These are phyloP conservation scores for Cheirogaleus major DNA, from an alignment of 2,797 vertebrate genomes.

Conservation along the genomic window DNA sequence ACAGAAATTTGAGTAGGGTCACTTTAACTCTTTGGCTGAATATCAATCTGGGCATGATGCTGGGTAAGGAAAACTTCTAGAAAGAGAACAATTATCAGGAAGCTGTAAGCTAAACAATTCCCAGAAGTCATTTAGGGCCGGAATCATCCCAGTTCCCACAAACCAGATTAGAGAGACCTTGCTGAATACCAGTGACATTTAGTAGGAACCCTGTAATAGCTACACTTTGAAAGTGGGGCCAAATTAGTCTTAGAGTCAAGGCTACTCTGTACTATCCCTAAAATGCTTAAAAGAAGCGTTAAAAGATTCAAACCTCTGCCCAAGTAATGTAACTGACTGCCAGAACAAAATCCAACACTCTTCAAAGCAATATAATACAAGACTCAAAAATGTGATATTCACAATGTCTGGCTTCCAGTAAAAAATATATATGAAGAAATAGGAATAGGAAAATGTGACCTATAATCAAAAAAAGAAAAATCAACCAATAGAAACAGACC, in stretches of 20 bases:
- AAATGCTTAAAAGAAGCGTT: neutral
- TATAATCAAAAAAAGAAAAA: neutral
- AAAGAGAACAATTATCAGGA: neutral
- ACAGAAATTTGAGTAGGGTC: neutral
- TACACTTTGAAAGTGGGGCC: neutral
- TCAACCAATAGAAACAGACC: neutral
- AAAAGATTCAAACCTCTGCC: neutral
- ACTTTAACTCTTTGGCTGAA: neutral
- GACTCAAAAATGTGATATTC: neutral
- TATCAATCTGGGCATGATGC: neutral
- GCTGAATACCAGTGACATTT: neutral
- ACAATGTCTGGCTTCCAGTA: neutral
- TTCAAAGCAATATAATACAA: neutral
- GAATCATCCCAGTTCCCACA: neutral
- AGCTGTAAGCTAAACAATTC: neutral
- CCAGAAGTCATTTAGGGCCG: neutral
- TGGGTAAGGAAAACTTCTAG: neutral
- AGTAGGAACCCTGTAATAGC: neutral
- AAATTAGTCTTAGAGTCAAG: neutral
- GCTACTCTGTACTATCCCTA: neutral
- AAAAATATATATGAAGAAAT: neutral
- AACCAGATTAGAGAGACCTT: neutral
- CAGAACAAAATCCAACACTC: neutral
- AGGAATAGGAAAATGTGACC: neutral
- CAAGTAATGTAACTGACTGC: neutral